Percentiles rank a stretch among this genome's conserved stretches.
Evolutionary conservation across 1,140 invertebrate species (phyloP).

Genomic region (Globodera rostochiensis): DNA sequence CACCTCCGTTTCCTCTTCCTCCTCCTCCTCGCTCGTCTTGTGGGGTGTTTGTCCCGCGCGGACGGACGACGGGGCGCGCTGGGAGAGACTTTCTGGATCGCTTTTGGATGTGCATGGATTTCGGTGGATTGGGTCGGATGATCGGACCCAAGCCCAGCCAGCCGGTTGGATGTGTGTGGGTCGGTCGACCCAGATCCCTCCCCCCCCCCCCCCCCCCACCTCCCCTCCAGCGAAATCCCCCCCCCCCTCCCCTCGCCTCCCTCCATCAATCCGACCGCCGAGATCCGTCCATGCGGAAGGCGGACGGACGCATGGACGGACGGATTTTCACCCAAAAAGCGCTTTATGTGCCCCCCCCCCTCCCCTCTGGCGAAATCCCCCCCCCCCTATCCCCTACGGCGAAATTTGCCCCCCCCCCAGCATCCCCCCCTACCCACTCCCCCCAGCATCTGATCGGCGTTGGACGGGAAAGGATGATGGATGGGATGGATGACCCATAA

Average conservation of each 20-base stretch:
- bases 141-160: background rate
- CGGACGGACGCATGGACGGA: background rate
- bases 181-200: background rate
- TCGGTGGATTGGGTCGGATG: background rate
- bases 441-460: background rate
- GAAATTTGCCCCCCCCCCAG: background rate
- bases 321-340: background rate
- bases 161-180: background rate
- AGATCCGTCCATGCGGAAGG: background rate
- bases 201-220: background rate
- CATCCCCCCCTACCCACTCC: background rate
- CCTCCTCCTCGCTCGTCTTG: no score
- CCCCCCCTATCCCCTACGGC: background rate
- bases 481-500: background rate
- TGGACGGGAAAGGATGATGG: background rate
- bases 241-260: background rate
- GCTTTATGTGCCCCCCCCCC: background rate
- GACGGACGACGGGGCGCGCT: no score
- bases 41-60: background rate
- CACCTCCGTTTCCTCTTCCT: background rate
- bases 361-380: no score
- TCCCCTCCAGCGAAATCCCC: no score
- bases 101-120: background rate
- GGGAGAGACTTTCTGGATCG: background rate
- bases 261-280: no score